Evolutionary conservation across 2,113 vertebrate genomes (phyloP).

Genomic region (Sturnus vulgaris): DNA sequence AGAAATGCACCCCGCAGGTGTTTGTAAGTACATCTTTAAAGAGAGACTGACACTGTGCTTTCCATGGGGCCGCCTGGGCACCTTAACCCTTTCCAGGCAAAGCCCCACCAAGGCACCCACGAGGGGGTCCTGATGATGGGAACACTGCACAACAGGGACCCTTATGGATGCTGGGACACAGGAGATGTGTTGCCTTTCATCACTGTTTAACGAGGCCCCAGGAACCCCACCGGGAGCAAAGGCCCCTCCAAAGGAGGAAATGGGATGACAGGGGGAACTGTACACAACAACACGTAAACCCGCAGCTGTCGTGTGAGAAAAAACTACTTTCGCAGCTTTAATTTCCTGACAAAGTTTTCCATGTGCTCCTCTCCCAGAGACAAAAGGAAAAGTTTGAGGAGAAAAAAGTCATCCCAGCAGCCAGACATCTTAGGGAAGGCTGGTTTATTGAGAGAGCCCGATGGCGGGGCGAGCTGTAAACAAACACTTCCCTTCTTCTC

Average conservation of each 20-base stretch:
- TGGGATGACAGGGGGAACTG: not conserved
- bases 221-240: not conserved
- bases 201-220: not conserved
- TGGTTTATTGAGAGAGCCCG: not conserved
- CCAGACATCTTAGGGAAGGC: not conserved
- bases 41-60: not conserved
- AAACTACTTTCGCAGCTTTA: slow-evolving; percentile 1
- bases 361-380: not conserved
- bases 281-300: slow-evolving; percentile 2
- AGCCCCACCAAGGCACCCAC: not conserved
- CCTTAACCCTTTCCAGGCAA: slow-evolving; percentile 54
- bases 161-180: not conserved
- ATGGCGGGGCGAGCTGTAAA: not conserved
- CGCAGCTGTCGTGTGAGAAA: not conserved
- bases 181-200: not conserved
- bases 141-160: not conserved
- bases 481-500: slow-evolving; percentile 44
- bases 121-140: not conserved
- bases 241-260: slow-evolving; percentile 23
- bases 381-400: not conserved
- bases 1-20: slow-evolving; percentile 3
- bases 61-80: not conserved
- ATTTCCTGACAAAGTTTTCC: slow-evolving; percentile 30
- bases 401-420: not conserved
- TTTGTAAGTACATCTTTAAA: slow-evolving; percentile 41